Evolutionary conservation across 2,888 invertebrate genomes (phyloP), one percentile per base, ranked within the genome.

Genomic region (Drosophila suboccidentalis): DNA sequence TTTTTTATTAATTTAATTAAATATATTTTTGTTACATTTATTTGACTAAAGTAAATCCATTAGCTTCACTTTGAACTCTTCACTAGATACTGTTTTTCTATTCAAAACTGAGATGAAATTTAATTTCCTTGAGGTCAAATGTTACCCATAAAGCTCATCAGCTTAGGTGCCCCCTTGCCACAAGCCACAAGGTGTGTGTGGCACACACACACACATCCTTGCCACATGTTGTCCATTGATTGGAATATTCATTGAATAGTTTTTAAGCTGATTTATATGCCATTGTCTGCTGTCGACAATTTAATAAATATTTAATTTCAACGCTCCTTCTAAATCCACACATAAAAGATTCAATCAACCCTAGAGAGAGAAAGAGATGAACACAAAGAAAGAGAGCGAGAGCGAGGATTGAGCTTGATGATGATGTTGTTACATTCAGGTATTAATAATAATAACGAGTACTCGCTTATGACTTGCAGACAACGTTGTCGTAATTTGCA

Each of bases 241-340:
- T 90, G 82, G 88, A 90, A 90, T 89, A 90, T 89, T 90, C 90
- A 90, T 90, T 90, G 90, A 89, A 90, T 85, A 90, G 88, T 90
- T 90, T 84, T 78, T 89, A 90, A 89, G 89, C 89, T 89, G 89
- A 89, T 89, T 89, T 90, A 84, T 84, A 70, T 80, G 85, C 66
- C 55, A 80, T 88, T 88, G 86, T 83, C 70, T 74, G 77, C 61
- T 80, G 80, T 88, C 89, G 78, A 72, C 75, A 75, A 65, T 88
- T 90, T 90, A 81, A 84, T 89, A 90, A 89, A 86, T 86, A 90
- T 87, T 89, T 87, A 89, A 90, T 87, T 86, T 88, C 85, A 75
- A 88, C 66, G 72, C 80, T 62, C 71, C 82, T 57, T 62, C 81
- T 71, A 79, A 85, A 69, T 89, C 89, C 88, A 85, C 83, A 73